Evolutionary conservation across 2,888 invertebrate species (phyloP).

Genomic region (Mesorhabditis belari): DNA sequence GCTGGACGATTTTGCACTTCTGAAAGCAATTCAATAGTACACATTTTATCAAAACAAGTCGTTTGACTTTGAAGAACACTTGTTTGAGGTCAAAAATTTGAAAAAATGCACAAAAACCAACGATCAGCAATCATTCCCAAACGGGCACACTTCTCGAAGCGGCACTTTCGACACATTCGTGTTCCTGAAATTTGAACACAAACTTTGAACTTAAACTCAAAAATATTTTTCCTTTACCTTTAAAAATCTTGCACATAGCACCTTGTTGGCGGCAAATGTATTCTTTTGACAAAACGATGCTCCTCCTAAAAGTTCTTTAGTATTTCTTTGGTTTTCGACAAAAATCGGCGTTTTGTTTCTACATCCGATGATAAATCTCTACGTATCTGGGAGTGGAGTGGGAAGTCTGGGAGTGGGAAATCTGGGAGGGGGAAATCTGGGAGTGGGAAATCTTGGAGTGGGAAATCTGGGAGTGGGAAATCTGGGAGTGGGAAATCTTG

Average conservation of each 20-base stretch:
- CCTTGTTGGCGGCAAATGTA: background rate
- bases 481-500: no score
- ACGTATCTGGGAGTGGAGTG: constrained; percentile 96
- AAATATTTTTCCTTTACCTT: background rate
- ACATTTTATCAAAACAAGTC: no score
- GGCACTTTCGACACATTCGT: background rate
- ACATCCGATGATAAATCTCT: constrained; percentile 98
- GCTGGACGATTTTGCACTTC: background rate
- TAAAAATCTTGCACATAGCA: background rate
- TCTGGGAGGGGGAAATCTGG: no score
- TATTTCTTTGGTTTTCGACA: constrained; percentile 81
- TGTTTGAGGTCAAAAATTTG: no score
- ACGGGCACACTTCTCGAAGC: background rate
- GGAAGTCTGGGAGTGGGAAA: no score
- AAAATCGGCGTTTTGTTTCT: constrained; percentile 91
- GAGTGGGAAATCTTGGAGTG: no score
- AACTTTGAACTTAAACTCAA: background rate
- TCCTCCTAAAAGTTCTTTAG: background rate
- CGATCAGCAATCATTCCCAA: background rate
- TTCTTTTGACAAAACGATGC: background rate
- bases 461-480: no score
- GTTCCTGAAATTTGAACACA: background rate
- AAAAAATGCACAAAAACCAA: no score
- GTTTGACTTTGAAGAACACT: no score
- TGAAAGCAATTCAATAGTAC: no score